A percentile compares a stretch with the other conserved stretches of the same genome.
phyloP scores from a whole-genome alignment of 2,797 vertebrate genomes.

The Podarcis siculus region DNA sequence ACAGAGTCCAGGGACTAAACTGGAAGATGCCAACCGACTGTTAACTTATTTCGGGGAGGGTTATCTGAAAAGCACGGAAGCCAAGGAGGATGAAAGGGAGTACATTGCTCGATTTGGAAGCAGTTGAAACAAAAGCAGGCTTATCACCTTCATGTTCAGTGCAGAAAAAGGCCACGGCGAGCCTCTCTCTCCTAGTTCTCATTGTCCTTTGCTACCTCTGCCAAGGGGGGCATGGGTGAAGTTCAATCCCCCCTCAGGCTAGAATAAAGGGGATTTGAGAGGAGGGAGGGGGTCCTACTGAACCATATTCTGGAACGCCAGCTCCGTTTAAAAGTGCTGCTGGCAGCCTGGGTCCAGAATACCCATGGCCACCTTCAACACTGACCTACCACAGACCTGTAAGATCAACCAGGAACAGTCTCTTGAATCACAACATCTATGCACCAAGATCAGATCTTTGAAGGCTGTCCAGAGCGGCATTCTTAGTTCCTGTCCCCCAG shows the following conservation, averaged over 20 bases:
- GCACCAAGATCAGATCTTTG: background rate
- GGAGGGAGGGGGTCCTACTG: background rate
- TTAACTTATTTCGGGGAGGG: slow-evolving; percentile 51
- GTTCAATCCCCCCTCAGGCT: background rate
- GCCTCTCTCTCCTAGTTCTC: background rate
- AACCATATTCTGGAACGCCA: background rate
- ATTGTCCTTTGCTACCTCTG: background rate
- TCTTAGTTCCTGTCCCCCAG: background rate
- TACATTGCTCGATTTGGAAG: slow-evolving; percentile 33
- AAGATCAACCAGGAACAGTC: background rate
- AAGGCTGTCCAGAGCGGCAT: background rate
- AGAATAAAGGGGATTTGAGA: background rate
- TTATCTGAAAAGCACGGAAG: slow-evolving; percentile 60
- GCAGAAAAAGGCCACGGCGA: background rate
- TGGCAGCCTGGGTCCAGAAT: background rate
- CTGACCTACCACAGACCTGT: background rate
- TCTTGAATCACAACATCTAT: background rate
- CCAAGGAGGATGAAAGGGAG: slow-evolving; percentile 49
- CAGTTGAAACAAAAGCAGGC: slow-evolving; percentile 38
- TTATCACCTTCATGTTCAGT: background rate
- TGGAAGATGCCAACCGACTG: slow-evolving; percentile 40
- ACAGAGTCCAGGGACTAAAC: slow-evolving; percentile 49
- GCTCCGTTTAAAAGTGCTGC: background rate
- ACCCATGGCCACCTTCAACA: background rate
- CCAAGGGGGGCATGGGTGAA: background rate